phyloP scores from a whole-genome alignment of 2,113 vertebrate species.

The Pelecanoides urinatrix region DNA sequence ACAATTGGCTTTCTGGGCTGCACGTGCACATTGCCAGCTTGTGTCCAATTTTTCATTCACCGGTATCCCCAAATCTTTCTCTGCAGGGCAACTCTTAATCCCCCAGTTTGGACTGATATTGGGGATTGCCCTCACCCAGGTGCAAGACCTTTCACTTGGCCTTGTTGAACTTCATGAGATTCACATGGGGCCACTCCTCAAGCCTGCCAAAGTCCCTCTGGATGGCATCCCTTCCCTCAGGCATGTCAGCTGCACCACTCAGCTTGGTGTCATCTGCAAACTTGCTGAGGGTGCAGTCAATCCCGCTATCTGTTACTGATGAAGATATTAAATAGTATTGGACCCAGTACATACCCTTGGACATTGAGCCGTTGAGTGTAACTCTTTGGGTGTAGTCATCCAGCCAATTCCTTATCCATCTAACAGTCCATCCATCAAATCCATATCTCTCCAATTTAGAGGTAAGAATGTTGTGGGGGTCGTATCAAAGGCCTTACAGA shows the following conservation, averaged over 20 bases:
- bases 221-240: background rate
- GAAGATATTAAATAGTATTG: background rate
- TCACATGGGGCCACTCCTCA: background rate
- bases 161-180: background rate
- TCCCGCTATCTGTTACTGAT: fast-evolving
- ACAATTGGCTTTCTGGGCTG: background rate
- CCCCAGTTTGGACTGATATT: background rate
- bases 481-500: background rate
- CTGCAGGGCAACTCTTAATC: background rate
- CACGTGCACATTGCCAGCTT: background rate
- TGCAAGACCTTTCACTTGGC: background rate
- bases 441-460: background rate
- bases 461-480: background rate
- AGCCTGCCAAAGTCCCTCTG: background rate
- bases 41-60: background rate
- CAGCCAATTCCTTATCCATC: background rate
- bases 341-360: background rate
- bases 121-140: background rate
- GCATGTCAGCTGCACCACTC: background rate
- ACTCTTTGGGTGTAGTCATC: background rate
- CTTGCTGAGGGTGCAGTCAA: background rate
- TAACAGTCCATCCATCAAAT: background rate
- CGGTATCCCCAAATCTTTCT: background rate
- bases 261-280: background rate
- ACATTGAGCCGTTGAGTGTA: background rate